Evolutionary conservation across 2,113 vertebrate species (phyloP).

Genomic region (Gobius niger): DNA sequence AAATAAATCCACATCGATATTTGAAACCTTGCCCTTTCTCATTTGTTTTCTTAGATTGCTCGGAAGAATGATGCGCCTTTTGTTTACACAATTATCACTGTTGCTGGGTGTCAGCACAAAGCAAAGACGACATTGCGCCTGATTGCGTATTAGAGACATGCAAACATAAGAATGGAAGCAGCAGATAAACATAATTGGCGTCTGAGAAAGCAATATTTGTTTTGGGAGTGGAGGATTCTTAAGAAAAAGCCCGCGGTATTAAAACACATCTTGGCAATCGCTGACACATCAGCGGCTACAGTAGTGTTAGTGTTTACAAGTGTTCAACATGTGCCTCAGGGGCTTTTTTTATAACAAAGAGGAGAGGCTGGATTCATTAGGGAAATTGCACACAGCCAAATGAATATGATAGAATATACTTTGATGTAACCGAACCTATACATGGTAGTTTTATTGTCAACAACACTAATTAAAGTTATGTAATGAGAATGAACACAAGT

Average conservation of each 20-base stretch:
- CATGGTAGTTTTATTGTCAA: background rate
- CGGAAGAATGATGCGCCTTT: conserved; percentile 43
- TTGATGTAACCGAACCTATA: background rate
- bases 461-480: background rate
- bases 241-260: conserved; percentile 39
- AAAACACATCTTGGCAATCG: conserved; percentile 40
- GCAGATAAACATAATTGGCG: conserved; percentile 53
- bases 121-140: conserved; percentile 58
- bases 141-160: conserved; percentile 59
- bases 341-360: conserved; percentile 42
- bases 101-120: conserved; percentile 51
- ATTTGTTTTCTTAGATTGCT: conserved; percentile 34
- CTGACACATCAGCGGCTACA: conserved; percentile 38
- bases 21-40: conserved; percentile 25
- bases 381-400: background rate
- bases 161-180: conserved; percentile 43
- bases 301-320: conserved; percentile 31
- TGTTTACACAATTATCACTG: conserved; percentile 59
- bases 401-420: background rate
- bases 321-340: conserved; percentile 23
- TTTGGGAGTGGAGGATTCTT: conserved; percentile 38
- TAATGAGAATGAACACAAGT: background rate
- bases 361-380: conserved; percentile 2
- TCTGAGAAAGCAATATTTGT: conserved; percentile 49
- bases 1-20: conserved; percentile 25